These are phyloP conservation scores for Drosophila santomea DNA, from an alignment of 1,140 invertebrate species.

Conservation along the genomic window DNA sequence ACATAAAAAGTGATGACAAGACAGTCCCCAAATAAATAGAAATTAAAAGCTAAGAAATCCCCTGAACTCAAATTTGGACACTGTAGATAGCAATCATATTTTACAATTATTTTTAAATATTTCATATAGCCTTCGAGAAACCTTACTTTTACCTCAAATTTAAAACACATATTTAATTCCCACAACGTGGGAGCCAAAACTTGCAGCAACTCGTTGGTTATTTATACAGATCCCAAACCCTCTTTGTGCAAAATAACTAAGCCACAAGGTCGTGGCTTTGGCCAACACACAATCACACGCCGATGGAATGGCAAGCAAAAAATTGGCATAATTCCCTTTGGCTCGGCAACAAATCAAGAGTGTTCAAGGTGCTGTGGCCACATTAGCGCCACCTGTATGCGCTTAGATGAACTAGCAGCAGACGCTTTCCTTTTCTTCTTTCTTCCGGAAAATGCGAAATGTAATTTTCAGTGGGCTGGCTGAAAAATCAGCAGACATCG, in stretches of 20 bases:
- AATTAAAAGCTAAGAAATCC: not conserved
- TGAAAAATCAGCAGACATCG: conserved; percentile 66
- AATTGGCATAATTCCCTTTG: conserved; percentile 65
- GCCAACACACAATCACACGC: conserved; percentile 9
- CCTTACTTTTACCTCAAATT: not conserved
- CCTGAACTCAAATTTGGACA: not conserved
- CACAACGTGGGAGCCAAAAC: conserved; percentile 4
- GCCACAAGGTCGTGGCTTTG: conserved; percentile 30
- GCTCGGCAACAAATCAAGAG: conserved; percentile 56
- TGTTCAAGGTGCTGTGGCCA: conserved; percentile 39
- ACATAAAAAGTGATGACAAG: conserved; percentile 33
- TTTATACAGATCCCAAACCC: not conserved
- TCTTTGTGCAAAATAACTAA: conserved; percentile 28
- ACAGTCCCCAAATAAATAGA: not conserved
- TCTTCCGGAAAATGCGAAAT: conserved; percentile 18
- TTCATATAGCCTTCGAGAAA: not conserved
- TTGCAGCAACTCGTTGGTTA: conserved; percentile 11
- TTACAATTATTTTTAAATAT: not conserved
- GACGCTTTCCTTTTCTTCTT: conserved; percentile 3
- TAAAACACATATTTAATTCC: not conserved
- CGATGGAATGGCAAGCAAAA: conserved; percentile 23
- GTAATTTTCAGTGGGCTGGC: conserved; percentile 54
- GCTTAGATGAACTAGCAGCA: conserved; percentile 53
- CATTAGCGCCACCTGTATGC: conserved; percentile 62
- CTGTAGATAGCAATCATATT: not conserved